A percentile compares a stretch with the other conserved stretches of the same genome.
Evolutionary conservation across 2,888 invertebrate species (phyloP).

Genomic region (Epirrita christyi): DNA sequence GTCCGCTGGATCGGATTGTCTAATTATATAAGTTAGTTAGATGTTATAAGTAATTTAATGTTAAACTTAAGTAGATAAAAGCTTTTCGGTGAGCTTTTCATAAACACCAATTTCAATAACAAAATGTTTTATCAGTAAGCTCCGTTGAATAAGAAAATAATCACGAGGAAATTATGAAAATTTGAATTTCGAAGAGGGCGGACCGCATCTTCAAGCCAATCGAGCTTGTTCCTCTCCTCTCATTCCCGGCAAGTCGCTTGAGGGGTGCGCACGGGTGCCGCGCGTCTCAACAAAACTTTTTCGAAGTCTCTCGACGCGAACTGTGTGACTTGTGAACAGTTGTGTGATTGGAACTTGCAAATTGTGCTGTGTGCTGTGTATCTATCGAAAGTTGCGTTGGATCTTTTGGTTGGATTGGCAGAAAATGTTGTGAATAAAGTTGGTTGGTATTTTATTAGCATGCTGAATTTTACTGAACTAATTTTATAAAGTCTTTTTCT

Average conservation of each 20-base stretch:
- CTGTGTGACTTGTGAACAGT: slow-evolving; percentile 25
- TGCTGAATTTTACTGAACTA: not conserved
- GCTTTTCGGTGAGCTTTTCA: not conserved
- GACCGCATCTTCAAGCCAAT: slow-evolving; percentile 14
- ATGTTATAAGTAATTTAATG: not conserved
- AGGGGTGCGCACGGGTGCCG: slow-evolving; percentile 24
- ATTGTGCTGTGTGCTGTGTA: slow-evolving; percentile 56
- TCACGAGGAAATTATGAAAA: not conserved
- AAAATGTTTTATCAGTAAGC: not conserved
- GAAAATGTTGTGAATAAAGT: slow-evolving; percentile 25
- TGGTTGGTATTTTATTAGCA: slow-evolving; percentile 25
- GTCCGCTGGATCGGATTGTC: too few species aligned
- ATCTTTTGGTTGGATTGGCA: slow-evolving; percentile 38
- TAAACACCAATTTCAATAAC: not conserved
- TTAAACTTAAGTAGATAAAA: not conserved
- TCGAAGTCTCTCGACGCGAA: slow-evolving; percentile 22
- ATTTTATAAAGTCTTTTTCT: too few species aligned
- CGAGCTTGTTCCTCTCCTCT: not conserved
- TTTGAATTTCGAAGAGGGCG: slow-evolving; percentile 14
- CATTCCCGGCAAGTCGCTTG: slow-evolving; percentile 30
- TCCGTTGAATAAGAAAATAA: not conserved
- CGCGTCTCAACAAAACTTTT: slow-evolving; percentile 31
- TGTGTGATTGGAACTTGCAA: slow-evolving; percentile 51
- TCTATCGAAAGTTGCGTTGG: slow-evolving; percentile 38
- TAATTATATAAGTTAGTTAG: too few species aligned